phyloP scores from a whole-genome alignment of 2,113 vertebrate genomes.

The Takifugu bimaculatus region DNA sequence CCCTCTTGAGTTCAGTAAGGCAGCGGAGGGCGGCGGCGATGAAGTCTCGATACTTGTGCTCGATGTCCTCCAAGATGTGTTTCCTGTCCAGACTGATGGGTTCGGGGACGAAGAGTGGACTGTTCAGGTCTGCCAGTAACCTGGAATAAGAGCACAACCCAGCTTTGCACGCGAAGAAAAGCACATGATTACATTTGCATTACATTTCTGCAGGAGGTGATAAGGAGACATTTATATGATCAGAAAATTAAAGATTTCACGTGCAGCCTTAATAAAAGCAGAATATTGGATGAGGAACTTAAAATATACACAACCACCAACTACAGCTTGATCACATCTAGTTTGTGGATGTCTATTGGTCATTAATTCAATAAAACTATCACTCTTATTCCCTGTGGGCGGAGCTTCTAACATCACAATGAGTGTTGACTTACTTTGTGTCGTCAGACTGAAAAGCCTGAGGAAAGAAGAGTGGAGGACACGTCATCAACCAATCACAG shows the following conservation, averaged over 20 bases:
- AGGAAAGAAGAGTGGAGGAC: slow-evolving; percentile 29
- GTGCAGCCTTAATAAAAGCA: too few relatives aligned
- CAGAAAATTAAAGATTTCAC: too few relatives aligned
- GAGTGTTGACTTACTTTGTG: slow-evolving; percentile 63
- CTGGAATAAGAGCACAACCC: slow-evolving; percentile 32
- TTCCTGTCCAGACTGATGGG: slow-evolving; percentile 61
- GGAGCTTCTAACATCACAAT: not conserved
- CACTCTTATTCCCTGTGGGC: not conserved
- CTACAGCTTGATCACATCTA: too few relatives aligned
- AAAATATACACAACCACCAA: too few relatives aligned
- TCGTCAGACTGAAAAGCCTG: slow-evolving; percentile 74
- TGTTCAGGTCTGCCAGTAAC: slow-evolving; percentile 61
- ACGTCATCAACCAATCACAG: not conserved
- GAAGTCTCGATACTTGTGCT: slow-evolving; percentile 68
- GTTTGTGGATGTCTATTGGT: too few relatives aligned
- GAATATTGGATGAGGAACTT: too few relatives aligned
- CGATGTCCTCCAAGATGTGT: slow-evolving; percentile 62
- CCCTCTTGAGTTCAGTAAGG: slow-evolving; percentile 68
- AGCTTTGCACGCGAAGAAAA: too few relatives aligned
- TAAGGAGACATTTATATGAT: too few relatives aligned
- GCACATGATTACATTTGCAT: too few relatives aligned
- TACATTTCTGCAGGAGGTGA: too few relatives aligned
- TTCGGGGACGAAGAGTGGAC: slow-evolving; percentile 57
- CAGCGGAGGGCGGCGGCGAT: slow-evolving; percentile 65
- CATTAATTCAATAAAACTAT: too few relatives aligned